These are phyloP conservation scores for Cryptocheilus praepositus DNA, from an alignment of 2,888 invertebrate species.

Conservation along the genomic window DNA sequence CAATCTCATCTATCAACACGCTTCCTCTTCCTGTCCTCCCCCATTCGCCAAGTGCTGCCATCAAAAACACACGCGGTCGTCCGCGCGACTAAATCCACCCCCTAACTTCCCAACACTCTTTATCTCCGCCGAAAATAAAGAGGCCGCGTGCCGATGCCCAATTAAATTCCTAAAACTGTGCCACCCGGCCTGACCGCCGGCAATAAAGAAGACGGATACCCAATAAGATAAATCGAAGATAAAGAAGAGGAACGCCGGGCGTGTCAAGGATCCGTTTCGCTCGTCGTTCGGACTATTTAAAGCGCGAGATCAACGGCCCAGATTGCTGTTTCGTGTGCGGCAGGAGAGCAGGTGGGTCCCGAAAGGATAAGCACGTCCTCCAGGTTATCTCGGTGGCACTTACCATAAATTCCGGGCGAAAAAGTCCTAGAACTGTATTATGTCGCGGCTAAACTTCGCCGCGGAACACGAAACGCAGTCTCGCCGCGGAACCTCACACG, in stretches of 20 bases:
- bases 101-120: not conserved
- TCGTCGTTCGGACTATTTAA: not conserved
- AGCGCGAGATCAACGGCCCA: constrained; percentile 33
- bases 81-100: not conserved
- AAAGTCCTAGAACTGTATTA: constrained; percentile 48
- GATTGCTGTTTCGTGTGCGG: constrained; percentile 23
- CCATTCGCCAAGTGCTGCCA: too few relatives aligned
- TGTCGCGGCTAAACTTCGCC: constrained; percentile 33
- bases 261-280: not conserved
- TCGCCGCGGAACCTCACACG: too few relatives aligned
- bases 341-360: constrained; percentile 25
- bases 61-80: too few relatives aligned
- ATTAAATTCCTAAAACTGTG: too few relatives aligned
- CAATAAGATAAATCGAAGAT: not conserved
- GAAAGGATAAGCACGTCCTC: constrained; percentile 49
- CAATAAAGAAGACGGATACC: constrained; percentile 4
- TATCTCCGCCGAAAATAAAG: not conserved
- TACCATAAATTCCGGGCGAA: constrained; percentile 48
- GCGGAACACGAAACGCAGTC: not conserved
- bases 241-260: not conserved
- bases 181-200: too few relatives aligned
- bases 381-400: constrained; percentile 51
- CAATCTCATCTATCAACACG: too few relatives aligned
- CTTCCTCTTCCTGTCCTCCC: too few relatives aligned
- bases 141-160: too few relatives aligned